Conservation (phyloP, 2,888 invertebrate species). For the Parascotia fuliginaria region DNA sequence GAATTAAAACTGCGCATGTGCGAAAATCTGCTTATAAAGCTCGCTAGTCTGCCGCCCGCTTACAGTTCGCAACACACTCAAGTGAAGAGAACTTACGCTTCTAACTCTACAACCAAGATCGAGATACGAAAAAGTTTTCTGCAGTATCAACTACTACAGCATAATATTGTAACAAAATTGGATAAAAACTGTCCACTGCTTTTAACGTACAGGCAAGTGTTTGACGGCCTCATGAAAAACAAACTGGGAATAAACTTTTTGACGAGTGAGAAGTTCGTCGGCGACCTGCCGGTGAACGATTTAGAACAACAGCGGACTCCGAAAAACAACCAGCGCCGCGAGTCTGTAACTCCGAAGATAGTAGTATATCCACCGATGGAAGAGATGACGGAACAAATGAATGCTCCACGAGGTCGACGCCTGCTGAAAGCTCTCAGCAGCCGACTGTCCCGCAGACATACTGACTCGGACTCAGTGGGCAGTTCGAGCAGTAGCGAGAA, state of each 20-base stretch:
- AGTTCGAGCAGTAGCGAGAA: slow-evolving; percentile 81
- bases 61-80: slow-evolving; percentile 64
- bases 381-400: slow-evolving; percentile 84
- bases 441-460: slow-evolving; percentile 85
- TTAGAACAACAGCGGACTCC: slow-evolving; percentile 53
- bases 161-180: slow-evolving; percentile 28
- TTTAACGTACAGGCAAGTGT: too few relatives aligned
- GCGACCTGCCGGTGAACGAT: slow-evolving; percentile 63
- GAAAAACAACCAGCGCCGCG: slow-evolving; percentile 59
- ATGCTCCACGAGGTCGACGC: slow-evolving; percentile 86
- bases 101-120: slow-evolving; percentile 39
- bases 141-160: slow-evolving; percentile 44
- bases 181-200: slow-evolving; percentile 38
- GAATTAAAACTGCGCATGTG: slow-evolving; percentile 62
- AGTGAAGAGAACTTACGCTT: slow-evolving; percentile 59
- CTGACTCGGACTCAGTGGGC: slow-evolving; percentile 71
- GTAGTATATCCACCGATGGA: slow-evolving; percentile 81
- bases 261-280: slow-evolving; percentile 67
- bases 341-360: slow-evolving; percentile 75
- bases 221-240: slow-evolving; percentile 72
- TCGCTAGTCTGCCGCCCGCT: slow-evolving; percentile 42
- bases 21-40: slow-evolving; percentile 61
- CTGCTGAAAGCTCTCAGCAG: slow-evolving; percentile 88
- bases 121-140: slow-evolving; percentile 68
- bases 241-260: slow-evolving; percentile 66